phyloP scores from a whole-genome alignment of 2,797 vertebrate genomes.

The Enteromius afrohamiltoni region DNA sequence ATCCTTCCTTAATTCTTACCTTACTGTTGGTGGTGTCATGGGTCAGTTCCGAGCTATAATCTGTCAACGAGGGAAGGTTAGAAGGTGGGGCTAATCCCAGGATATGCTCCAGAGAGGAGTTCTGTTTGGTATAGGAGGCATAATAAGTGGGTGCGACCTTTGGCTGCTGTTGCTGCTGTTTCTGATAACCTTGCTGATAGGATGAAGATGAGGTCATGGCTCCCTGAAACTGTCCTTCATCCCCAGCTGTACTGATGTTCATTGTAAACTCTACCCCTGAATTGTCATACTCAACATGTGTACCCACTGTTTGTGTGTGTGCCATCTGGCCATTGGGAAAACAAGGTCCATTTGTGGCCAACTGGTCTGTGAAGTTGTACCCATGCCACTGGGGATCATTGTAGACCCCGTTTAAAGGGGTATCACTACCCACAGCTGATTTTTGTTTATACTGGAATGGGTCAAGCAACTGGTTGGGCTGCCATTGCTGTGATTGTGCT shows the following conservation, averaged over 20 bases:
- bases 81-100: constrained; percentile 64
- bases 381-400: constrained; percentile 61
- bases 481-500: constrained; percentile 59
- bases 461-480: constrained; percentile 41
- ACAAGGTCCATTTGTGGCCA: constrained; percentile 39
- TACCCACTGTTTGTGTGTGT: constrained; percentile 31
- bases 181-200: constrained; percentile 58
- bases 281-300: constrained; percentile 59
- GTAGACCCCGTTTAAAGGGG: constrained; percentile 58
- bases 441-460: constrained; percentile 65
- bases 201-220: constrained; percentile 60
- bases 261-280: constrained; percentile 53
- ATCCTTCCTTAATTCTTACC: constrained; percentile 64
- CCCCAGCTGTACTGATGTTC: constrained; percentile 40
- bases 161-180: constrained; percentile 49
- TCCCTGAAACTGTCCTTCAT: constrained; percentile 57
- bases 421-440: background rate
- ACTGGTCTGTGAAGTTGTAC: constrained; percentile 60
- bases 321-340: constrained; percentile 53
- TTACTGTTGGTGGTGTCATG: constrained; percentile 63
- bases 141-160: constrained; percentile 49
- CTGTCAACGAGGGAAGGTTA: constrained; percentile 58
- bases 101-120: constrained; percentile 65
- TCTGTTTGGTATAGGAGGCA: constrained; percentile 60
- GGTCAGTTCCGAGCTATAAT: constrained; percentile 53